Evolutionary conservation across 1,140 invertebrate species (phyloP).

Genomic region (Pseudomyrmex flavicornis): DNA sequence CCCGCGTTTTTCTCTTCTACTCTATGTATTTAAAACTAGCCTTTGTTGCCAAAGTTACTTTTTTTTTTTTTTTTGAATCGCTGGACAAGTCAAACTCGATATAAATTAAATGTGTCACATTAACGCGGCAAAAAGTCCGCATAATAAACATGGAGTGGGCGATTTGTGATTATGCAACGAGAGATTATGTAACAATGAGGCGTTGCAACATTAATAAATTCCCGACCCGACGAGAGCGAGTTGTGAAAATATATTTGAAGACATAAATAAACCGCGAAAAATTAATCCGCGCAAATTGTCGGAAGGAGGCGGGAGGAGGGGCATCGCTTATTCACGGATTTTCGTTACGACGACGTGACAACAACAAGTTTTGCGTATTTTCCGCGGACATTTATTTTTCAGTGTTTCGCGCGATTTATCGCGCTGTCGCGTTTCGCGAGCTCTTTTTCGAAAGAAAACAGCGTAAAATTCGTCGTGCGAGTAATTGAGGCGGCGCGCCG

Average conservation of each 20-base stretch:
- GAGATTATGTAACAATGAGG: conserved; percentile 44
- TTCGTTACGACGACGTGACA: not conserved
- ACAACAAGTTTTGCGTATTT: not conserved
- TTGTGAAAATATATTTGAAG: conserved; percentile 21
- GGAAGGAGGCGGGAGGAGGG: too few species aligned
- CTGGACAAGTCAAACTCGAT: conserved; percentile 28
- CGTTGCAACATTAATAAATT: conserved; percentile 43
- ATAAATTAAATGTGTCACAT: conserved; percentile 56
- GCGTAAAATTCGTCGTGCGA: conserved; percentile 40
- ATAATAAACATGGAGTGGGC: conserved; percentile 13
- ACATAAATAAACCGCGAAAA: conserved; percentile 16
- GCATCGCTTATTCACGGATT: not conserved
- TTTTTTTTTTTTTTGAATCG: conserved; percentile 19
- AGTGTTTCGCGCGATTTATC: too few species aligned
- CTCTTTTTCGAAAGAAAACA: not conserved
- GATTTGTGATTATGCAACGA: not conserved
- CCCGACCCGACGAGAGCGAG: not conserved
- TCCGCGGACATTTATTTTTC: not conserved
- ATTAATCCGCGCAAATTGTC: conserved; percentile 33
- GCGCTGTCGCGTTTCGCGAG: too few species aligned
- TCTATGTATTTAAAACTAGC: conserved; percentile 3
- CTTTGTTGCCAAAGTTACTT: conserved; percentile 35
- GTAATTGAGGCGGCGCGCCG: conserved; percentile 11
- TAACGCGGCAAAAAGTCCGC: conserved; percentile 42
- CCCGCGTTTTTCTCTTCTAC: not conserved